These are phyloP conservation scores for Hoplostethus atlanticus DNA, from an alignment of 2,797 vertebrate genomes.

Conservation along the genomic window DNA sequence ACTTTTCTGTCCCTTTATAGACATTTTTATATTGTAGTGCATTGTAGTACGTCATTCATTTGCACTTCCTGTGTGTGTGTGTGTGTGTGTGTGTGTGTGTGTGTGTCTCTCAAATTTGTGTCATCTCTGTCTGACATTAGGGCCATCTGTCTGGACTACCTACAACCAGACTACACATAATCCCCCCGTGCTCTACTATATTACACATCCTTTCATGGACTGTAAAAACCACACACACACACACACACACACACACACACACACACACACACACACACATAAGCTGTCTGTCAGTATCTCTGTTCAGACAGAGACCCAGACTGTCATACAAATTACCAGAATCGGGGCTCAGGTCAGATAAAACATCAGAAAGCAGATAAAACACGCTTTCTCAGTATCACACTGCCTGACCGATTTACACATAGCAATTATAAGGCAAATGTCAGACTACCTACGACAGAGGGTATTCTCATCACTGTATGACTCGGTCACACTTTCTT, in stretches of 20 bases:
- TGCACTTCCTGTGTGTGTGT: background rate
- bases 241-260: background rate
- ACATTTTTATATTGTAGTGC: too few relatives aligned
- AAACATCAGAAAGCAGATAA: conserved; percentile 3
- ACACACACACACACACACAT: conserved; percentile 24
- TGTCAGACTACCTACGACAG: conserved; percentile 1
- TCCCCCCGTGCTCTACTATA: conserved; percentile 51
- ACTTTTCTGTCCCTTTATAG: too few relatives aligned
- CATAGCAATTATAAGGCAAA: background rate
- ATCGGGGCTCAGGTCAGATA: conserved; percentile 37
- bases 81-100: background rate
- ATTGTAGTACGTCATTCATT: too few relatives aligned
- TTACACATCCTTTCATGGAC: conserved; percentile 41
- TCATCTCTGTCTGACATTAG: conserved; percentile 10
- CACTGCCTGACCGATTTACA: background rate
- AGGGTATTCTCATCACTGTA: background rate
- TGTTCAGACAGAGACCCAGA: conserved; percentile 53
- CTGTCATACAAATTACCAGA: conserved; percentile 32
- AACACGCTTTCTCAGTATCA: background rate
- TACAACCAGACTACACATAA: conserved; percentile 56
- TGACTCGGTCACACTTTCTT: background rate
- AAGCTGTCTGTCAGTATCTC: background rate
- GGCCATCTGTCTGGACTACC: conserved; percentile 6
- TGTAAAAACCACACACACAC: conserved; percentile 25
- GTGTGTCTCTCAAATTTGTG: conserved; percentile 36